Evolutionary conservation across 1,140 invertebrate species (phyloP).

Genomic region (Zaprionus ghesquierei): DNA sequence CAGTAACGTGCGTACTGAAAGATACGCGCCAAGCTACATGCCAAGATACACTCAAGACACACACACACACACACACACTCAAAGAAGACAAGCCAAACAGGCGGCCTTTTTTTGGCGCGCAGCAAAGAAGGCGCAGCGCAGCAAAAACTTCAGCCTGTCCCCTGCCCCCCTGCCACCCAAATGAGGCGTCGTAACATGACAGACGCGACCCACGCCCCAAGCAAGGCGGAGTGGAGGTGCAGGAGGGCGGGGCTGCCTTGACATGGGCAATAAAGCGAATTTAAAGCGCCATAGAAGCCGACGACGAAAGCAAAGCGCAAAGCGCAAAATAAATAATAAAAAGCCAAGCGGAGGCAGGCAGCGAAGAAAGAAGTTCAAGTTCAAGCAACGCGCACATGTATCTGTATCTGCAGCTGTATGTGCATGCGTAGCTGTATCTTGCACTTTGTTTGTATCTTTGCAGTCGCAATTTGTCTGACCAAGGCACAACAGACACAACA

Average conservation of each 20-base stretch:
- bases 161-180: background rate
- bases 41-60: constrained; percentile 23
- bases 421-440: constrained; percentile 17
- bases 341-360: constrained; percentile 57
- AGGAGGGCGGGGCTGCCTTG: constrained; percentile 41
- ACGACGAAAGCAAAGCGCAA: constrained; percentile 22
- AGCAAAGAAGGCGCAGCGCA: constrained; percentile 41
- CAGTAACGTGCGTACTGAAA: constrained; percentile 76
- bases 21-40: constrained; percentile 28
- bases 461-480: constrained; percentile 53
- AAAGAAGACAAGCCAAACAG: constrained; percentile 18
- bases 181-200: constrained; percentile 46
- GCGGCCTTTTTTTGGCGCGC: constrained; percentile 66
- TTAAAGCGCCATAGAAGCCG: constrained; percentile 64
- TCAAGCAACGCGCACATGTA: constrained; percentile 59
- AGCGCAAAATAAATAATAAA: constrained; percentile 70
- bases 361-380: constrained; percentile 71
- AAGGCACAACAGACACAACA: constrained; percentile 25
- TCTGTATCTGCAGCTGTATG: constrained; percentile 17
- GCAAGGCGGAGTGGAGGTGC: background rate
- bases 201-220: constrained; percentile 29
- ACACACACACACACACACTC: constrained; percentile 25
- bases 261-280: constrained; percentile 73
- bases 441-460: constrained; percentile 46
- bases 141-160: background rate